Conservation (phyloP, 2,113 vertebrate species). For the Xenopus laevis region DNA sequence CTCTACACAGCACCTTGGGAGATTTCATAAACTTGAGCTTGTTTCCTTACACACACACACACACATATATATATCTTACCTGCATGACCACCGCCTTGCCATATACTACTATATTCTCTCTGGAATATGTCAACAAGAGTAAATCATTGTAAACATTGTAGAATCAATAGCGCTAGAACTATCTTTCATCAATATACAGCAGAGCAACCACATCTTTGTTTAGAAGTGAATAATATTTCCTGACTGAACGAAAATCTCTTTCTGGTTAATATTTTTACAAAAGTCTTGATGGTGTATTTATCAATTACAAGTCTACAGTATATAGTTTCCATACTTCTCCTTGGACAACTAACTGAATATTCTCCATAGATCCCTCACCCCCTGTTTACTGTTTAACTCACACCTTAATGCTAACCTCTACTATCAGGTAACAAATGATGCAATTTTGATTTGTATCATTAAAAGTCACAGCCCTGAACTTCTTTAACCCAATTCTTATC, state of each 20-base stretch:
- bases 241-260: slow-evolving; percentile 31
- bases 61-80: slow-evolving; percentile 54
- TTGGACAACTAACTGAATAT: too few relatives aligned
- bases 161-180: neutral
- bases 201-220: slow-evolving; percentile 32
- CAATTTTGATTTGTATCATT: too few relatives aligned
- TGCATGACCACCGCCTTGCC: slow-evolving; percentile 69
- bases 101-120: slow-evolving; percentile 8
- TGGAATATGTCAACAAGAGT: slow-evolving; percentile 32
- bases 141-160: slow-evolving; percentile 28
- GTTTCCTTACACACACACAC: slow-evolving; percentile 54
- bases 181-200: neutral
- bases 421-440: too few relatives aligned
- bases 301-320: slow-evolving; percentile 23
- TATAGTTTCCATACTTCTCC: neutral
- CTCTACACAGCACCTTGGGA: slow-evolving; percentile 70
- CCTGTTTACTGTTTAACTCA: too few relatives aligned
- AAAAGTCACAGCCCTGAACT: too few relatives aligned
- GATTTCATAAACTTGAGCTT: slow-evolving; percentile 40
- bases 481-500: too few relatives aligned
- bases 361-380: too few relatives aligned
- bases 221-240: neutral
- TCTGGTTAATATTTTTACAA: slow-evolving; percentile 21
- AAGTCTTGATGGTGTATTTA: slow-evolving; percentile 18
- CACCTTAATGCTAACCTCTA: too few relatives aligned